Base-by-base conservation (phyloP, 1,140 invertebrate species). In the Panagrolaimus sp. region DNA sequence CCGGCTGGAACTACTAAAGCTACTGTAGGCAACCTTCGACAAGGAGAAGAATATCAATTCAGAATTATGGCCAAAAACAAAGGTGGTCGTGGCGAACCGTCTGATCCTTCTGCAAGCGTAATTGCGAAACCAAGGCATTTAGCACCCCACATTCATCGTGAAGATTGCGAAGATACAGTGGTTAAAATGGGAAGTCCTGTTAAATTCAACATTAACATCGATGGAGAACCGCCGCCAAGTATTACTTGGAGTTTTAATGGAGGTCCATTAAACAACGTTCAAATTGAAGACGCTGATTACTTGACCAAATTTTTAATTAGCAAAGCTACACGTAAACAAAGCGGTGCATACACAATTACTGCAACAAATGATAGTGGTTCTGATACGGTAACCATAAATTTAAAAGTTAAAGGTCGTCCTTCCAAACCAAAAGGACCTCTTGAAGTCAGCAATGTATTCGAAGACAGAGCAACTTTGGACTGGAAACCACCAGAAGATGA, bases 401-500 rank as follows among this genome's bases (percentile, higher is more conserved):
- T 85, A 51, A 90, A 90, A 74, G 91, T 99, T 67, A 71, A 83
- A 89, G 93, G 96, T 80, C 95, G 84, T 68, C 78, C 79, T 7
- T 79, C 81, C 23, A 83, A 83, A 38, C 73, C 82, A 7, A 81
- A 80, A 69, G 90, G 89, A 72, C 92, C 92, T 38, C 86, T 97
- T n/a, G 89, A 90, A 77, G 93, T 94, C 75, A 92, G 93, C 83
- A 92, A 96, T 84, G 90, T 96, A 16, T 93, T 91, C 20, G 89
- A 90, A 46, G 92, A 93, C 83, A 91, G 91, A 51, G 92, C 95
- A n/a, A 93, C 91, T 0, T 84, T 96, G 27, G 91, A 92, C 16
- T 93, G 93, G 93, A 93, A 92, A 85, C 89, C 91, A 81, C 91
- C 94, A 53, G 81, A 91, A 84, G 93, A 98, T 83, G 92, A 96